These are phyloP conservation scores for Megalops atlanticus DNA, from an alignment of 2,113 vertebrate genomes.

Conservation along the genomic window DNA sequence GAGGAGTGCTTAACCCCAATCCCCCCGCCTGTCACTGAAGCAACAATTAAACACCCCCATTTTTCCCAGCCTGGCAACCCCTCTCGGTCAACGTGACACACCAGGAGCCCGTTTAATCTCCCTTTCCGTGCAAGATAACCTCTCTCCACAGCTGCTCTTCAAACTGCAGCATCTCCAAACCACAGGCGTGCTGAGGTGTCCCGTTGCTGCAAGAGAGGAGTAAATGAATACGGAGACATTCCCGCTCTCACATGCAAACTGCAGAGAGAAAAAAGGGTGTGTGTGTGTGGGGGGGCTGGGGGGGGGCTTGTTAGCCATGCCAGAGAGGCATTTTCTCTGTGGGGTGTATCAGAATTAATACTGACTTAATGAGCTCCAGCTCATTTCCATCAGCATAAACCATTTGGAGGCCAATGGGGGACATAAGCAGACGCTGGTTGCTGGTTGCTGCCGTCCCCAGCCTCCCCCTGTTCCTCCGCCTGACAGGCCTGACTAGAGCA, in stretches of 20 bases:
- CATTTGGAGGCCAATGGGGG: background rate
- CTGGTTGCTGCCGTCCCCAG: background rate
- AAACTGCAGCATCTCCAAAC: background rate
- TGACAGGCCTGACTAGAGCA: too few species aligned
- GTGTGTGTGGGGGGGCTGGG: too few species aligned
- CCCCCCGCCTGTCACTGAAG: constrained; percentile 21
- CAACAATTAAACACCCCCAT: background rate
- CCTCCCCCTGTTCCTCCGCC: too few species aligned
- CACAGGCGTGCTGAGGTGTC: background rate
- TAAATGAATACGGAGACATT: background rate
- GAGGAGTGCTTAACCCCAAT: constrained; percentile 31
- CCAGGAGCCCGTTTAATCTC: constrained; percentile 14
- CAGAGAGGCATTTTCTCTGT: background rate
- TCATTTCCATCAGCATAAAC: constrained; percentile 17
- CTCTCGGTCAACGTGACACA: background rate
- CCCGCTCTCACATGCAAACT: background rate
- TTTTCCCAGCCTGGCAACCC: constrained; percentile 6
- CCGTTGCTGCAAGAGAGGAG: background rate
- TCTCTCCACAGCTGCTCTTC: background rate
- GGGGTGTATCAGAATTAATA: background rate
- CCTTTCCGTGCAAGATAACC: constrained; percentile 6
- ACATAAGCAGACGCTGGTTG: background rate
- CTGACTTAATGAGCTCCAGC: background rate
- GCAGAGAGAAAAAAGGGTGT: background rate
- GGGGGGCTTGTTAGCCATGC: background rate